Percentiles rank a stretch among this genome's conserved stretches.
Evolutionary conservation across 2,888 invertebrate species (phyloP).

Genomic region (Arrhopalites spinosus): DNA sequence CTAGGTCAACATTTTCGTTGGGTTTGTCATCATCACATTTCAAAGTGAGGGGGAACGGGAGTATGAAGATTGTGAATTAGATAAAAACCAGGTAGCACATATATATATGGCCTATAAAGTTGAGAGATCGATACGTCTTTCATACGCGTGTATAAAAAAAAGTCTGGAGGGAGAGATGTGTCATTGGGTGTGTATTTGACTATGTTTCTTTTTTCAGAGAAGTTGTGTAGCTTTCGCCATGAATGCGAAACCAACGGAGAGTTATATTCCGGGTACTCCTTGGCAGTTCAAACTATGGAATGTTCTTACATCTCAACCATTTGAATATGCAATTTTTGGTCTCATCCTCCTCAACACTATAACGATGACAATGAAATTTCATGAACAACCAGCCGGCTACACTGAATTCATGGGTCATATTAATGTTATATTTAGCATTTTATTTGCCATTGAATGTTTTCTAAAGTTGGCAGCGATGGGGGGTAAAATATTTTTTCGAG

Average conservation of each 20-base stretch:
- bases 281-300: conserved; percentile 73
- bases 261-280: conserved; percentile 81
- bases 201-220: conserved; percentile 58
- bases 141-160: too few species aligned
- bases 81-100: conserved; percentile 67
- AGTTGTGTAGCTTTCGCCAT: conserved; percentile 68
- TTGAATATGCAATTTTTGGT: conserved; percentile 68
- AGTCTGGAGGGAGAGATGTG: too few species aligned
- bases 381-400: conserved; percentile 62
- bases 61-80: conserved; percentile 69
- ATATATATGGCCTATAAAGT: neutral
- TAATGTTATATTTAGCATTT: conserved; percentile 67
- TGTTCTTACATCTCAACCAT: conserved; percentile 67
- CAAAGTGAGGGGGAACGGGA: conserved; percentile 69
- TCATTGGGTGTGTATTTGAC: too few species aligned
- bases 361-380: conserved; percentile 66
- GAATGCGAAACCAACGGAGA: conserved; percentile 66
- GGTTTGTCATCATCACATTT: conserved; percentile 70
- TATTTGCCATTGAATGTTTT: conserved; percentile 67
- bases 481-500: conserved; percentile 62
- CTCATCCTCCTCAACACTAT: conserved; percentile 68
- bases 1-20: conserved; percentile 67
- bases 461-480: conserved; percentile 66
- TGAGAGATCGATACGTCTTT: too few species aligned
- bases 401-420: conserved; percentile 64